These are phyloP conservation scores for Xylophagus ater DNA, from an alignment of 2,888 invertebrate species.

Conservation along the genomic window DNA sequence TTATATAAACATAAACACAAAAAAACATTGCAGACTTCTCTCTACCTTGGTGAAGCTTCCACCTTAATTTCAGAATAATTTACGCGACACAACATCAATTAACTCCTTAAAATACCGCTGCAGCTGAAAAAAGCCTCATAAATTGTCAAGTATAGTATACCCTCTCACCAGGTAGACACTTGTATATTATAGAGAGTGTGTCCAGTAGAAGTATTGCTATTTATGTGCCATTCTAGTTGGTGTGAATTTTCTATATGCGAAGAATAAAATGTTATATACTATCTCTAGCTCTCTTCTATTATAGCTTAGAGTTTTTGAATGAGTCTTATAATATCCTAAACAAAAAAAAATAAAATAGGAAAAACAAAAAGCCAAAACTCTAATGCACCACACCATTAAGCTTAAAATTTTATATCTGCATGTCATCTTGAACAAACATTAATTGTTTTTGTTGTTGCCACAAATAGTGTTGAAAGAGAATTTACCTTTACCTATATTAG, in stretches of 20 bases:
- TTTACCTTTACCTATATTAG: no score
- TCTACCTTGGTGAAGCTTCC: constrained; percentile 20
- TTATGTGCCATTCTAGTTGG: constrained; percentile 1
- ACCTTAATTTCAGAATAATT: constrained; percentile 37
- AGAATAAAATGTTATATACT: neutral
- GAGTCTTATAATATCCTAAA: no score
- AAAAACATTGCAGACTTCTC: constrained; percentile 14
- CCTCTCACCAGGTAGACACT: constrained; percentile 1
- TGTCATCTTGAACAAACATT: constrained; percentile 12
- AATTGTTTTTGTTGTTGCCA: constrained; percentile 13
- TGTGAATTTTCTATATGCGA: no score
- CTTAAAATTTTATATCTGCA: constrained; percentile 13
- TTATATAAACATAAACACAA: no score
- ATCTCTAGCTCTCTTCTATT: no score
- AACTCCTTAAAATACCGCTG: constrained; percentile 35
- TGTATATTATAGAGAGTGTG: neutral
- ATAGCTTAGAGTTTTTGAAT: no score
- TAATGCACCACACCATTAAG: constrained; percentile 16
- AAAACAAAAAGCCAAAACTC: constrained; percentile 13
- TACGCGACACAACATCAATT: constrained; percentile 39
- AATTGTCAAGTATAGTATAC: constrained; percentile 17
- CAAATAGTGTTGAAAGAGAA: no score
- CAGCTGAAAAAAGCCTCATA: constrained; percentile 28
- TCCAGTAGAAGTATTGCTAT: constrained; percentile 4
- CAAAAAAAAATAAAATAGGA: no score